phyloP scores from a whole-genome alignment of 1,140 invertebrate species.

The Centruroides sculpturatus region DNA sequence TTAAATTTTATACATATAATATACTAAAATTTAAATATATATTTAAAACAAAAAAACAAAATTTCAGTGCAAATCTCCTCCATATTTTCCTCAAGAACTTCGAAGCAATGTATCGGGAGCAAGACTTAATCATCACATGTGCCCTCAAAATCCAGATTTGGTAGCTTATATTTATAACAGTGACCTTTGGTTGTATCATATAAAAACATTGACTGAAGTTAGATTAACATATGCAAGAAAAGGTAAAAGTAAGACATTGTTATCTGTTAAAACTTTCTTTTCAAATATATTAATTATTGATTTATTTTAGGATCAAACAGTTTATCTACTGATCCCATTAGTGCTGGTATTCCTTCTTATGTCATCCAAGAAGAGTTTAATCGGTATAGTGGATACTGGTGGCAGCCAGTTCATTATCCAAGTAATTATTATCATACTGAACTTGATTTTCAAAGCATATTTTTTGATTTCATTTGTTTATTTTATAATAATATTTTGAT shows the following conservation, averaged over 20 bases:
- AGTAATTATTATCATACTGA: constrained; percentile 28
- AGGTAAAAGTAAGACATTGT: background rate
- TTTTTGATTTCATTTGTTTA: too few species aligned
- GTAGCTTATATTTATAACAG: constrained; percentile 78
- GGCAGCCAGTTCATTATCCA: constrained; percentile 60
- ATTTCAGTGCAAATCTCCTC: constrained; percentile 5
- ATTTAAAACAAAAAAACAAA: too few species aligned
- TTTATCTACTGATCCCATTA: constrained; percentile 63
- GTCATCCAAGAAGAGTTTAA: constrained; percentile 98
- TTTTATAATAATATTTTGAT: too few species aligned
- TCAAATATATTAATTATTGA: too few species aligned
- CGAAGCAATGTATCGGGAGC: constrained; percentile 38
- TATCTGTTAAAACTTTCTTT: too few species aligned
- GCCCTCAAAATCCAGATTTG: constrained; percentile 68
- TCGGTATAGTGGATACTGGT: constrained; percentile 93
- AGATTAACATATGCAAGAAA: constrained; percentile 14
- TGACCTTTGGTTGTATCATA: constrained; percentile 79
- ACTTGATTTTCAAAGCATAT: background rate
- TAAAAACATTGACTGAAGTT: constrained; percentile 35
- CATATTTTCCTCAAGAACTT: constrained; percentile 22
- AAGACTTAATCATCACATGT: constrained; percentile 77
- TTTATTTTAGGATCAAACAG: background rate
- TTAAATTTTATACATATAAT: background rate
- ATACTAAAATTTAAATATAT: too few species aligned
- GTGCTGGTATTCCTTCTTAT: constrained; percentile 86